These are phyloP conservation scores for Dermochelys coriacea DNA, from an alignment of 2,797 vertebrate genomes.

Conservation along the genomic window DNA sequence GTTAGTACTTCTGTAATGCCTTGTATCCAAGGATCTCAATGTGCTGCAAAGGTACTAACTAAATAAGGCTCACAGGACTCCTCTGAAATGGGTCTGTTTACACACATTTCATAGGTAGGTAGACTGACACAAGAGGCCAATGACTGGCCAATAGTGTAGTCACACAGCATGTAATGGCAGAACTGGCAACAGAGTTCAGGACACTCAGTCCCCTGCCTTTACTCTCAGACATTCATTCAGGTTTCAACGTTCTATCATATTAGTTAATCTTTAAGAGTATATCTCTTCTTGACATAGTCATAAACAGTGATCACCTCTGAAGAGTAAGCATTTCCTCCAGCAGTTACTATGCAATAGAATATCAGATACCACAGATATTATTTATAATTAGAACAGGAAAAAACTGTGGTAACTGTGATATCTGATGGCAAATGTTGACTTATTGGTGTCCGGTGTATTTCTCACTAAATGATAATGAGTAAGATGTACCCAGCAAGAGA, in stretches of 20 bases:
- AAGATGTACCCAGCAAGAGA: slow-evolving; percentile 4
- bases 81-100: background rate
- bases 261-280: background rate
- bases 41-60: background rate
- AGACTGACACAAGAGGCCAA: background rate
- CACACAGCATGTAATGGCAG: background rate
- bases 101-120: background rate
- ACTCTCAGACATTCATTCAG: background rate
- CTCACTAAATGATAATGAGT: slow-evolving; percentile 3
- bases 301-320: background rate
- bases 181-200: background rate
- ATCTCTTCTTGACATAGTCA: background rate
- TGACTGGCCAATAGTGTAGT: background rate
- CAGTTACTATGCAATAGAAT: background rate
- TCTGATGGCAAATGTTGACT: background rate
- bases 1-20: background rate
- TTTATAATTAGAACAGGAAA: background rate
- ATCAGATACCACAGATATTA: fast-evolving
- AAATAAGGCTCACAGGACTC: background rate
- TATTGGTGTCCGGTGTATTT: background rate
- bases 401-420: background rate
- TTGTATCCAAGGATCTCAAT: background rate
- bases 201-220: background rate
- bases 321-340: background rate
- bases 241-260: background rate